Percentiles rank a stretch among this genome's conserved stretches.
These are phyloP conservation scores for Cervus canadensis DNA, from an alignment of 2,113 vertebrate genomes.

Conservation along the genomic window DNA sequence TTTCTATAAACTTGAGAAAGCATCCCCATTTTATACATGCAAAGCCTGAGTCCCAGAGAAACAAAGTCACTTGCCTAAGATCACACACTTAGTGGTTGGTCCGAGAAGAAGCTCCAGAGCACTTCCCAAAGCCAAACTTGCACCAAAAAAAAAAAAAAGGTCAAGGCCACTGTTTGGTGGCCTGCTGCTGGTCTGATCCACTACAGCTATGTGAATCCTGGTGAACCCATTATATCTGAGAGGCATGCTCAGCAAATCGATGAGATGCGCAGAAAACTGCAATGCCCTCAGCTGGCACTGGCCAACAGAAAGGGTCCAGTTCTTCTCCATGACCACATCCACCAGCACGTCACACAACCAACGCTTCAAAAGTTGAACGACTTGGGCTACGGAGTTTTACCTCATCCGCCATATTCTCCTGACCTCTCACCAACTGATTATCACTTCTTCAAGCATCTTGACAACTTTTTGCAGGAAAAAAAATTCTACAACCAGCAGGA, in stretches of 20 bases:
- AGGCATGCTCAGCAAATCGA: background rate
- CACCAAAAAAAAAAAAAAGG: background rate
- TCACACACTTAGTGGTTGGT: background rate
- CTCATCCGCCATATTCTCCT: rapidly evolving
- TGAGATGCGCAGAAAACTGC: background rate
- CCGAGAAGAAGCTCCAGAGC: background rate
- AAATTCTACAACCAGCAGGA: background rate
- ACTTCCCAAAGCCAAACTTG: background rate
- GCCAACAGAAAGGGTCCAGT: background rate
- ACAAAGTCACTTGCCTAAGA: background rate
- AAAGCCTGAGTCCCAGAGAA: background rate
- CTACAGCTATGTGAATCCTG: background rate
- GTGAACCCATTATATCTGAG: background rate
- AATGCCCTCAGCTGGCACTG: background rate
- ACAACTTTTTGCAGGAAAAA: background rate
- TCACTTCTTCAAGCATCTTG: background rate
- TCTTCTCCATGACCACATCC: background rate
- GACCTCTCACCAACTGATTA: background rate
- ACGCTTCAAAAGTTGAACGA: background rate
- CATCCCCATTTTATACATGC: background rate
- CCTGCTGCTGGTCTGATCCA: background rate
- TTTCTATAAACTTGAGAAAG: background rate
- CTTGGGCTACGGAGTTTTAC: background rate
- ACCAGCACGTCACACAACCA: background rate
- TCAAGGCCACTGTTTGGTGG: rapidly evolving